Evolutionary conservation across 2,888 invertebrate species (phyloP).

Genomic region (Athalia rosae): DNA sequence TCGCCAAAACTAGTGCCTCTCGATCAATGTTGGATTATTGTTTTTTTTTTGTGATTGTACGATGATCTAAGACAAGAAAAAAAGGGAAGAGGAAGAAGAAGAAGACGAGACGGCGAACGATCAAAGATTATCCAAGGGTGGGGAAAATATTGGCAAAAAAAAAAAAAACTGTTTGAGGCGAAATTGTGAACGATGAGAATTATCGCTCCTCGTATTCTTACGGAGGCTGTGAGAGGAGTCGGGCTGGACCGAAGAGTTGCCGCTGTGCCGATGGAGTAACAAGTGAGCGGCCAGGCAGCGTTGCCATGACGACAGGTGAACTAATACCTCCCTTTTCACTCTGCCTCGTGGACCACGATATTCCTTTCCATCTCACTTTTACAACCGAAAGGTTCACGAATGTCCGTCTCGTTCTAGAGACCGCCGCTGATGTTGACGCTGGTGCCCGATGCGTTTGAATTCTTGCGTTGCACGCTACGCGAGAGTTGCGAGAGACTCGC

Average conservation of each 20-base stretch:
- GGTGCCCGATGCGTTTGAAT: background rate
- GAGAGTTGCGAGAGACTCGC: background rate
- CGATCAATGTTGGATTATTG: too few species aligned
- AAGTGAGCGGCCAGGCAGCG: conserved; percentile 72
- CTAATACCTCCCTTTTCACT: conserved; percentile 61
- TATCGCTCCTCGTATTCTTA: conserved; percentile 59
- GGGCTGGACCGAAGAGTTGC: conserved; percentile 53
- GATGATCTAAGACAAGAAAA: background rate
- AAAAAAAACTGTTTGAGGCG: background rate
- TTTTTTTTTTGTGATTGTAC: too few species aligned
- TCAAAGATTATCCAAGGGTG: background rate
- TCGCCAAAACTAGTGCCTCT: too few species aligned
- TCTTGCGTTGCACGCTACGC: background rate
- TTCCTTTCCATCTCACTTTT: conserved; percentile 33
- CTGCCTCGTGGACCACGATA: conserved; percentile 29
- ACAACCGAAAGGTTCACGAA: background rate
- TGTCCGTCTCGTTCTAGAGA: too few species aligned
- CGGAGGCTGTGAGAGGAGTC: conserved; percentile 66
- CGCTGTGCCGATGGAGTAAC: conserved; percentile 71
- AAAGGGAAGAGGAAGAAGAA: background rate
- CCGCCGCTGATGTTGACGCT: background rate
- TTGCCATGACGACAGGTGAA: conserved; percentile 73
- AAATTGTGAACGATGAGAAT: conserved; percentile 16
- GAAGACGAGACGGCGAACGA: background rate
- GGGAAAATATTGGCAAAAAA: background rate